Evolutionary conservation across 2,113 vertebrate genomes (phyloP).

Genomic region (Plotosus lineatus): DNA sequence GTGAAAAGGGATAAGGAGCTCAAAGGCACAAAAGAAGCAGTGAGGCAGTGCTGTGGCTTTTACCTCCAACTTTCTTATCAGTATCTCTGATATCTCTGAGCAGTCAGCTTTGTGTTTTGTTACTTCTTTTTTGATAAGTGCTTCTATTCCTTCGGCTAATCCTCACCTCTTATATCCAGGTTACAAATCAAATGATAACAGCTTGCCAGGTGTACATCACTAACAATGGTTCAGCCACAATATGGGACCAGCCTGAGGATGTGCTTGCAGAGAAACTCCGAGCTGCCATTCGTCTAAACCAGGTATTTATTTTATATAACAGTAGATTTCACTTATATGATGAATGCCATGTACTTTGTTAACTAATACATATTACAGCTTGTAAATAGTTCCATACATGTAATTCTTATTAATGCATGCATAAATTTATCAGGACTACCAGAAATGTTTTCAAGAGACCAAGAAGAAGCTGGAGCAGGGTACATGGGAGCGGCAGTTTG

Average conservation of each 20-base stretch:
- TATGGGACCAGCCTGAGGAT: conserved; percentile 87
- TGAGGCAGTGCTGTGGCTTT: too few species aligned
- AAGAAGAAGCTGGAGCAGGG: too few species aligned
- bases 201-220: conserved; percentile 88
- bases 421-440: conserved; percentile 80
- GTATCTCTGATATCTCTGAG: too few species aligned
- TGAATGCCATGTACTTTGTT: neutral
- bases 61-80: too few species aligned
- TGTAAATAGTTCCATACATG: neutral
- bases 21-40: too few species aligned
- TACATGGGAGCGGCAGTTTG: conserved; percentile 84
- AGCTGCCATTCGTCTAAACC: conserved; percentile 84
- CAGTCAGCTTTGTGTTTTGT: too few species aligned
- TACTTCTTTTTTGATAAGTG: too few species aligned
- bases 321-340: neutral
- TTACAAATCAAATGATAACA: conserved; percentile 97
- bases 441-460: conserved; percentile 81
- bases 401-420: conserved; percentile 1
- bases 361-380: neutral
- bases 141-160: neutral
- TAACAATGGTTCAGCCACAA: conserved; percentile 72
- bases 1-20: too few species aligned
- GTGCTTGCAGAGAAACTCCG: conserved; percentile 81
- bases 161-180: conserved; percentile 65
- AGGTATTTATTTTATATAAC: conserved; percentile 74